Conservation (phyloP, 2,888 invertebrate species). For the Caenorhabditis macrosperma region DNA sequence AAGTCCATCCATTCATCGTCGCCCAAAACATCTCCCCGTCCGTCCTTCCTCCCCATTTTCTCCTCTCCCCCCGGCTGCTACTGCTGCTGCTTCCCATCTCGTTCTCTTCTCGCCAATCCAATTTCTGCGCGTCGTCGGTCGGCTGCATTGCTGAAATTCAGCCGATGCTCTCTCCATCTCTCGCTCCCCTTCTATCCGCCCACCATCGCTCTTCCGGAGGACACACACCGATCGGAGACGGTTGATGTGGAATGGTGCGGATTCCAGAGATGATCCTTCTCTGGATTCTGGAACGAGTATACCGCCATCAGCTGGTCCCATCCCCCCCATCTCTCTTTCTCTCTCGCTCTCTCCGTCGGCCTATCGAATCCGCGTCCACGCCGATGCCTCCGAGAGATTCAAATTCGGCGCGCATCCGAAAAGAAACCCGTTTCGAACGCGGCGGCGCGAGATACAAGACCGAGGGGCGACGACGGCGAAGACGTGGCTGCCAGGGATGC, state of each 20-base stretch:
- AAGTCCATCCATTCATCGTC: conserved; percentile 50
- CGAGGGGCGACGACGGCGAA: conserved; percentile 25
- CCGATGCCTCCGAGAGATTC: conserved; percentile 40
- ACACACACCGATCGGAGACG: not conserved
- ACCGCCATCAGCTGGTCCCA: not conserved
- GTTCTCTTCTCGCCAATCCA: conserved; percentile 42
- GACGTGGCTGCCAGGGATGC: conserved; percentile 36
- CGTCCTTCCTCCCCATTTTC: conserved; percentile 17
- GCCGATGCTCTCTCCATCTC: conserved; percentile 8
- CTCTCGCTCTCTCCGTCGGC: conserved; percentile 3
- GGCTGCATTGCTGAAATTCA: conserved; percentile 53
- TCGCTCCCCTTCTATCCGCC: conserved; percentile 18
- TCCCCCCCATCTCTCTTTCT: not conserved
- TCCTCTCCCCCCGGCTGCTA: no score
- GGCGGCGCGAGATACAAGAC: conserved; percentile 31
- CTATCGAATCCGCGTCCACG: not conserved
- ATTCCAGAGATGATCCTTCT: not conserved
- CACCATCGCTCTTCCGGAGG: not conserved
- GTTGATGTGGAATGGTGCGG: not conserved
- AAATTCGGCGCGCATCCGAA: conserved; percentile 46
- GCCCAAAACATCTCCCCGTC: conserved; percentile 47
- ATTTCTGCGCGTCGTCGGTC: conserved; percentile 17
- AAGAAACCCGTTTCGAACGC: conserved; percentile 55
- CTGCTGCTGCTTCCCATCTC: conserved; percentile 42
- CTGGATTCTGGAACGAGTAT: not conserved